Evolutionary conservation across 92 coral and sea anemone species (phyloP).

Genomic region (Meandrina meandrites): DNA sequence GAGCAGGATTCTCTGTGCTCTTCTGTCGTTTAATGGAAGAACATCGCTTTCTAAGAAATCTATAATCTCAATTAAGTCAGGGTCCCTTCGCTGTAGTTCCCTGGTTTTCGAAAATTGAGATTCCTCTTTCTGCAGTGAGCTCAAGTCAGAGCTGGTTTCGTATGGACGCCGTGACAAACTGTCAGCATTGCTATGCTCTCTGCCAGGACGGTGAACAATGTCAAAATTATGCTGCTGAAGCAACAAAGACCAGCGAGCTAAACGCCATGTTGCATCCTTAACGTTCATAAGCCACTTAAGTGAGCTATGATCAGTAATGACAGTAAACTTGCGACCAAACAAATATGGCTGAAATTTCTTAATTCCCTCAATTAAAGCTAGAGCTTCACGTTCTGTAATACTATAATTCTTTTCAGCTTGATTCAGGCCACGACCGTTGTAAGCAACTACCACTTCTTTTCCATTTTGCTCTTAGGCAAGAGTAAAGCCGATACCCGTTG

Average conservation of each 20-base stretch:
- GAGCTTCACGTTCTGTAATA: conserved; percentile 42
- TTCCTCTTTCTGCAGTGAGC: neutral
- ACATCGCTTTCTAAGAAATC: too few species aligned
- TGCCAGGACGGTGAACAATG: too few species aligned
- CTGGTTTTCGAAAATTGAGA: neutral
- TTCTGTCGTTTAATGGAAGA: too few species aligned
- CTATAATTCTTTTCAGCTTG: too few species aligned
- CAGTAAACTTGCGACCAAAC: too few species aligned
- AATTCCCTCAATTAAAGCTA: conserved; percentile 42
- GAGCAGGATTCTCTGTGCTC: conserved; percentile 30
- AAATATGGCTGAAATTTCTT: too few species aligned
- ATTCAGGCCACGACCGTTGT: conserved; percentile 41
- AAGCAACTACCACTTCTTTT: conserved; percentile 46
- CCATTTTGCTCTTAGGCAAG: too few species aligned
- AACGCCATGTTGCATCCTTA: conserved; percentile 38
- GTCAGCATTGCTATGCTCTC: conserved; percentile 57
- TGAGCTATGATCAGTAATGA: too few species aligned
- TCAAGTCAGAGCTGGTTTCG: conserved; percentile 7
- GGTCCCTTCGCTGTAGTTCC: too few species aligned
- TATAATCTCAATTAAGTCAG: too few species aligned
- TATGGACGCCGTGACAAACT: conserved; percentile 43
- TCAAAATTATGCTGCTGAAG: conserved; percentile 48
- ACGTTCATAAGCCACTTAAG: too few species aligned
- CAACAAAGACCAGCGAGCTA: conserved; percentile 45
- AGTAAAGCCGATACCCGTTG: too few species aligned